These are phyloP conservation scores for Castor canadensis DNA, from an alignment of 2,113 vertebrate species.

Conservation along the genomic window DNA sequence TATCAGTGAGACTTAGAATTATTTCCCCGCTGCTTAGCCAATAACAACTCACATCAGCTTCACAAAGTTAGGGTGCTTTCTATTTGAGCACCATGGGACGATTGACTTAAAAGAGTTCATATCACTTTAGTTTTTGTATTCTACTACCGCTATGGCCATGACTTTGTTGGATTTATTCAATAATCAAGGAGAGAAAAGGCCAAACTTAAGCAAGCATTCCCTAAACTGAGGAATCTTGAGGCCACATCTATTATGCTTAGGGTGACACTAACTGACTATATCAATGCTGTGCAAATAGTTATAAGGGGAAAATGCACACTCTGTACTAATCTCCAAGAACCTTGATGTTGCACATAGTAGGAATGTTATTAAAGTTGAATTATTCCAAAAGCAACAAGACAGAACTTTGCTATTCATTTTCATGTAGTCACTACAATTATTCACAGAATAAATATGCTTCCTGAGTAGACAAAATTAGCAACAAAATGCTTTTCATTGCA, in stretches of 20 bases:
- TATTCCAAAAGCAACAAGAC: conserved; percentile 23
- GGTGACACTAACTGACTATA: not conserved
- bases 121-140: not conserved
- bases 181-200: not conserved
- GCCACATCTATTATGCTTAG: too few species aligned
- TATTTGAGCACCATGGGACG: not conserved
- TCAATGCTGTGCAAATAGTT: not conserved
- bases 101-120: not conserved
- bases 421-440: conserved; percentile 62
- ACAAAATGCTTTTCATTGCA: not conserved
- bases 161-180: not conserved
- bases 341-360: not conserved
- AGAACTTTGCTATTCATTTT: conserved; percentile 64
- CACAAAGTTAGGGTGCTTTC: not conserved
- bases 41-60: not conserved
- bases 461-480: not conserved
- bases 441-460: conserved; percentile 47
- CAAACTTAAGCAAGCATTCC: not conserved
- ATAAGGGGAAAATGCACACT: not conserved
- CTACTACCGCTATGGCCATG: not conserved
- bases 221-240: not conserved
- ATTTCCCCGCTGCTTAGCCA: not conserved
- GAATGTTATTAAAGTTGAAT: conserved; percentile 40
- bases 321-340: not conserved
- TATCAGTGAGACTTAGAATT: not conserved